phyloP scores from a whole-genome alignment of 2,888 invertebrate species.

The Callyntrura guangdongensis region DNA sequence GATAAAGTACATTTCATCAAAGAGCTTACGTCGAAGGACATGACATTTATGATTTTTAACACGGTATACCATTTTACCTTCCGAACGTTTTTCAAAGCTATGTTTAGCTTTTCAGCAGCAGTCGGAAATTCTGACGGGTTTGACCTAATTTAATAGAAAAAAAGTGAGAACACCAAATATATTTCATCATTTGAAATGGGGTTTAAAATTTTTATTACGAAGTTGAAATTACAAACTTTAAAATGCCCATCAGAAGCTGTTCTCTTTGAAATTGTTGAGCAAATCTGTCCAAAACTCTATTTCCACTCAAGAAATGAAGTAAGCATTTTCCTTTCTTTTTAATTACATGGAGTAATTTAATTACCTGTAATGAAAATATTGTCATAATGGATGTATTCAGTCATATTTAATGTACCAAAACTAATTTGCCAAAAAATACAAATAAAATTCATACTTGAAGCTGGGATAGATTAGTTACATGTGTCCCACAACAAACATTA shows the following conservation, averaged over 20 bases:
- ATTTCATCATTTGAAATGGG: no score
- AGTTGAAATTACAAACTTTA: conserved; percentile 91
- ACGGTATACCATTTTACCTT: no score
- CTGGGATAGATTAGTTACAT: conserved; percentile 91
- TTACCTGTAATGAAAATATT: conserved; percentile 87
- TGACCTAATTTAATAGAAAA: conserved; percentile 69
- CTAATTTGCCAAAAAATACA: conserved; percentile 87
- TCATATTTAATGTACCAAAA: no score
- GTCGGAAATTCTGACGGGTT: conserved; percentile 75
- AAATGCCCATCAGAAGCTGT: conserved; percentile 89
- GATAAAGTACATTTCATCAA: no score
- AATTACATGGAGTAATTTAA: conserved; percentile 89
- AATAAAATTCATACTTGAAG: conserved; percentile 86
- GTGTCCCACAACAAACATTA: conserved; percentile 96
- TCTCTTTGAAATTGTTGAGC: conserved; percentile 90
- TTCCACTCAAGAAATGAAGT: conserved; percentile 90
- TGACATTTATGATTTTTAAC: no score
- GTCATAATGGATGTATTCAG: no score
- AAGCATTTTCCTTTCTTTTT: conserved; percentile 89
- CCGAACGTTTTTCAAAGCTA: conserved; percentile 75
- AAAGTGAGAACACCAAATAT: no score
- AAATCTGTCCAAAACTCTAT: conserved; percentile 89
- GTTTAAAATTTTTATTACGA: no score
- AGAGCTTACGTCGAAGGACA: no score
- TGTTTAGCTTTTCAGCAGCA: conserved; percentile 82